Conservation (phyloP, 2,113 vertebrate species). For the Myodes glareolus region DNA sequence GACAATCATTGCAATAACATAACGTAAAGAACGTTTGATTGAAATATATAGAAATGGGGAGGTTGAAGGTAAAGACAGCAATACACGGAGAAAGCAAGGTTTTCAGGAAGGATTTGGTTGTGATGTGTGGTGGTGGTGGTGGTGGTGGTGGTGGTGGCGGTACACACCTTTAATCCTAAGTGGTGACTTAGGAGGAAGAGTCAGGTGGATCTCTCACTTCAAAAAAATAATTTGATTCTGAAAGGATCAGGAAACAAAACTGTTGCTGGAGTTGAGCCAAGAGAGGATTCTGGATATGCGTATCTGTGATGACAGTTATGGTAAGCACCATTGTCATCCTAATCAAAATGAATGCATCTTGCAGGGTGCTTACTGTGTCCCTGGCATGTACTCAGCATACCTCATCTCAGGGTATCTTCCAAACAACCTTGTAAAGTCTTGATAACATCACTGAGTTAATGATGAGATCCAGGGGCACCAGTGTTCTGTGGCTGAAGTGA, state of each 20-base stretch:
- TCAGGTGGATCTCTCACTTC: neutral
- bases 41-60: constrained; percentile 27
- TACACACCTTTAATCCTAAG: neutral
- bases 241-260: neutral
- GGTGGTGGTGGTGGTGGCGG: too few species aligned
- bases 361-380: neutral
- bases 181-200: neutral
- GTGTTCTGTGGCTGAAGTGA: neutral
- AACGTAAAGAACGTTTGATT: constrained; percentile 40
- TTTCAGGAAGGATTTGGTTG: neutral
- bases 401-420: neutral
- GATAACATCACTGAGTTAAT: neutral
- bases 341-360: neutral
- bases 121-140: neutral
- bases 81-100: neutral
- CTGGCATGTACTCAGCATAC: neutral
- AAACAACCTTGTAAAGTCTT: neutral
- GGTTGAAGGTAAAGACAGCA: neutral
- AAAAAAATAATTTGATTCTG: neutral
- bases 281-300: neutral
- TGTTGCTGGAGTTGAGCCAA: neutral
- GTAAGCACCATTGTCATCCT: neutral
- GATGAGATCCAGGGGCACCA: neutral
- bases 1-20: constrained; percentile 43
- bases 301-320: neutral